phyloP scores from a whole-genome alignment of 2,888 invertebrate species.

The Koerneria pararmatus region DNA sequence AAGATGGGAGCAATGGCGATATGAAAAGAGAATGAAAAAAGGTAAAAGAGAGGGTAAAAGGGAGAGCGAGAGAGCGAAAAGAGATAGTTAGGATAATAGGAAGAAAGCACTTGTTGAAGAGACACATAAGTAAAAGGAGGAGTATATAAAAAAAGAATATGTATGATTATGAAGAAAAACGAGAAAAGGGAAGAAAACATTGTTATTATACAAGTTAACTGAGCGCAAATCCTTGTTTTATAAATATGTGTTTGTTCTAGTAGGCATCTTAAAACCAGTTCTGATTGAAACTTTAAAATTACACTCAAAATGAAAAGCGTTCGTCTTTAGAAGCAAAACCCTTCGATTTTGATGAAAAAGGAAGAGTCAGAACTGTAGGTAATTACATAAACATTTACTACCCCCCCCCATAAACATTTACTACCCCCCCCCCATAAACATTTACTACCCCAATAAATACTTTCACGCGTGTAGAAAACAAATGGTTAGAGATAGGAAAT shows the following conservation, averaged over 20 bases:
- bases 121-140: background rate
- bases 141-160: background rate
- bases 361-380: too few species aligned
- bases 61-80: background rate
- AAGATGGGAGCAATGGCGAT: too few species aligned
- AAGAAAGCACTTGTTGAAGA: background rate
- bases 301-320: background rate
- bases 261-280: too few species aligned
- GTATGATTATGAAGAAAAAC: background rate
- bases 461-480: too few species aligned
- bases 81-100: background rate
- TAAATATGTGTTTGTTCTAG: too few species aligned
- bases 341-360: background rate
- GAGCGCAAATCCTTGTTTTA: too few species aligned
- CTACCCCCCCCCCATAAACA: too few species aligned
- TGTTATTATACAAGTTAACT: too few species aligned
- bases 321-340: background rate
- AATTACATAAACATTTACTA: too few species aligned
- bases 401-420: too few species aligned
- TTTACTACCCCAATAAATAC: too few species aligned
- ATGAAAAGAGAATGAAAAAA: background rate
- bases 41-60: slow-evolving; percentile 8
- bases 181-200: background rate
- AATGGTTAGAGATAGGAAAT: too few species aligned
- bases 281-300: background rate